Base-by-base conservation (phyloP, 2,797 vertebrate species). In the Danionella dracula region DNA sequence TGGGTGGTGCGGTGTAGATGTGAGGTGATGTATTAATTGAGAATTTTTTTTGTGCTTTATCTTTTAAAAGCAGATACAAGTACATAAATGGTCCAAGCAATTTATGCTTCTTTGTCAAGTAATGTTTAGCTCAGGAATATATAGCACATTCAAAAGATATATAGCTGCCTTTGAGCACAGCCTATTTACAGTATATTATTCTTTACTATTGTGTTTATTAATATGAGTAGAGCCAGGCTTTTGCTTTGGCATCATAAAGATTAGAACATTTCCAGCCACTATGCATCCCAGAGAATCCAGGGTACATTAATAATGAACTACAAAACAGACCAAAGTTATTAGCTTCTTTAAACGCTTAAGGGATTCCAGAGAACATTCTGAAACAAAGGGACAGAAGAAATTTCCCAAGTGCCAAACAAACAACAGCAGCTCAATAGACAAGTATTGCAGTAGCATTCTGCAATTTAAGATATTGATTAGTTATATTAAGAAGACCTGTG, bases 241-340 rank as follows among this genome's bases (percentile, higher is more conserved):
- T 66, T 66, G 50, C 41, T 59, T n/a, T 62, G 51, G 56, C 62
- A 70, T 61, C 45, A 66, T 37, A 70, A 65, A 70, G 66, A 72
- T 76, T 53, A 70, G 45, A 54, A 44, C 21, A 46, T 60, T 66
- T 70, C 56, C 40, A 21, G 57, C 70, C 49, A 48, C 23, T 51
- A 48, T 66, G 57, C 57, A 61, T 80, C 75, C 83, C 76, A 73
- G 55, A 70, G 76, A 70, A 75, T 57, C 45, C 23, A 78, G 85
- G 73, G 38, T 37, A 31, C 86, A 87, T 86, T 84, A 88, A 81
- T 84, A 72, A 88, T 86, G 79, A 86, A 85, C 80, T 78, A 58
- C 73, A 77, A 84, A 82, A 85, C 79, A 81, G 82, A 78, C 72
- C 80, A 77, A 75, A 81, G 85, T 86, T 83, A 87, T 88, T 87